Base-by-base conservation (phyloP, 1,140 invertebrate species). In the Drosophila sechellia region DNA sequence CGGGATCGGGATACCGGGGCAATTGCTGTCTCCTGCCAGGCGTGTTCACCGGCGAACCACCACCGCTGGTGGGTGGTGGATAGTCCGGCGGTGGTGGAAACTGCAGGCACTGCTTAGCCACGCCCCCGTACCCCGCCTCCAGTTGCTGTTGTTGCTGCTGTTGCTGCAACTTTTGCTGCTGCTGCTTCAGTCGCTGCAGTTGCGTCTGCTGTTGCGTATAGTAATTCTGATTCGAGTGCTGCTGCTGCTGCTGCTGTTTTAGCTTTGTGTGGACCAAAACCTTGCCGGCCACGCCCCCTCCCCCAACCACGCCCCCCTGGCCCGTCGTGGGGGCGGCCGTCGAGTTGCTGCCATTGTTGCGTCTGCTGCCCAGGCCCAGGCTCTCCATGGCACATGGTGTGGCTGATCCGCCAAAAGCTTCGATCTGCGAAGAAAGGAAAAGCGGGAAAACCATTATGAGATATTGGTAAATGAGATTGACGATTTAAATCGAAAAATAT, bases 361-460 rank as follows among this genome's bases (percentile, higher is more conserved):
- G 78, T 80, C 86, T 87, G 79, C 81, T 90, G 78, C 86, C 81
- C 66, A 90, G 65, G 37, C 87, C 81, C 68, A 90, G 79, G 76
- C 84, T 87, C 90, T 92, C 91, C 91, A 92, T 92, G 69, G 90
- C 79, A 90, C 91, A 92, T 92, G 81, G 76, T 91, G 83, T 49
- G 49, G 71, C 61, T 53, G 35, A 48, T 50, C 2, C 57, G 13
- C 63, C 5, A 43, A 35, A 27, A 20, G 31, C 40, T 13, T 10
- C 10, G 13, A 56, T 22, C 64, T 69, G 64, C 1, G 42, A 31
- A 0, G n/a, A 6, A 27, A 13, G n/a, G 1, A 31, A 53, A 22
- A 8, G 25, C n/a, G n/a, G 22, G 12, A 34, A 57, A 34, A 0
- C 6, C 2, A 35, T 57, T 45, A 45, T 27, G 4, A 45, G 15